Base-by-base conservation (phyloP, 2,113 vertebrate genomes). In the Trogon melanurus region DNA sequence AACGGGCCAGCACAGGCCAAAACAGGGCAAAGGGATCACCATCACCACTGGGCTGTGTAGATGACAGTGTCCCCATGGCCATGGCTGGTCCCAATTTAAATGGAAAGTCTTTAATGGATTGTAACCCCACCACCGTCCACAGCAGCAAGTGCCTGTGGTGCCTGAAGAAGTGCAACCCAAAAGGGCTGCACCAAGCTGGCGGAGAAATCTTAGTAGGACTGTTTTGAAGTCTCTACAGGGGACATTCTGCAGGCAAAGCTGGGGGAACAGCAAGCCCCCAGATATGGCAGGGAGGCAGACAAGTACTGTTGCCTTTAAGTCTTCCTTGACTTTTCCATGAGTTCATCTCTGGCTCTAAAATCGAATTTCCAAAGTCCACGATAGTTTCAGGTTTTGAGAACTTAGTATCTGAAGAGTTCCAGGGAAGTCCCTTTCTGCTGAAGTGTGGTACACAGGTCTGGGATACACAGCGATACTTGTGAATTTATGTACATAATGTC, bases 161-260 rank as follows among this genome's bases (percentile, higher is more conserved):
- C 23, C 20, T 0, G 0, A 53, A 61, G 70, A 57, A 66, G 3
- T 16, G 13, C 21, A 65, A 29, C 6, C 11, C 53, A 58, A 70
- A 62, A 3, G 11, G 17, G 11, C 20, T 29, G 17, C 64, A 84
- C 6, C 47, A 72, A 69, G 11, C 25, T 60, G 17, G 9, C 47
- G 34, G 20, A 74, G 9, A 11, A 3, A 56, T 53, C 17, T 0
- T 0, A 69, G 21, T 4, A 70, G 45, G 45, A 38, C 38, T 65
- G 19, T 61, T 76, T 65, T 9, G 8, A 76, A 41, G 20, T 34
- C 17, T 78, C 50, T 34, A 45, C 1, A 76, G 32, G 13, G 12
- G 9, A 38, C 22, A 32, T 41, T 29, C 51, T 2, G 1, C 11
- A 74, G 18, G 47, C 45, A 70, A 76, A 73, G 58, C 17, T 61